These are phyloP conservation scores for Phrynosoma platyrhinos DNA, from an alignment of 2,113 vertebrate species.

Conservation along the genomic window DNA sequence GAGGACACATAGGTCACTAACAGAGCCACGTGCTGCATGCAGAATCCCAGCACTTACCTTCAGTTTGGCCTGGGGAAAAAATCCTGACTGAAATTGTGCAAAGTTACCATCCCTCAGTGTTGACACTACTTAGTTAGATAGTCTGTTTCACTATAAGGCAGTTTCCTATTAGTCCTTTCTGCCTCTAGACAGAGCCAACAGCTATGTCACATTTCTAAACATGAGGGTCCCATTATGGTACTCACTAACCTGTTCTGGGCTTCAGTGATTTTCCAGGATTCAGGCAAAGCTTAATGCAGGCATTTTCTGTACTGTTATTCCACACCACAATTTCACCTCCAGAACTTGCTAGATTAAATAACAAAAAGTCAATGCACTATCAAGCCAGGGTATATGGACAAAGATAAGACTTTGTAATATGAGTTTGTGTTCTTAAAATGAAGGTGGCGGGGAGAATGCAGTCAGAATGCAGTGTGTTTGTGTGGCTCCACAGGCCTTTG, in stretches of 20 bases:
- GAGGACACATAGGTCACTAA: neutral
- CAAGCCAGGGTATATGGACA: neutral
- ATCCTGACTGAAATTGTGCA: neutral
- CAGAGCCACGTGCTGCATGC: neutral
- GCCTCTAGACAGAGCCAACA: neutral
- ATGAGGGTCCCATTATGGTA: neutral
- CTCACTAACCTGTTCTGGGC: conserved; percentile 63
- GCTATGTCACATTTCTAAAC: neutral
- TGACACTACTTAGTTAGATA: neutral
- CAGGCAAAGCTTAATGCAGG: conserved; percentile 69
- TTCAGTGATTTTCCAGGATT: conserved; percentile 49
- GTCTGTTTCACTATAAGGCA: no score
- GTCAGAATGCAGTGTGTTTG: neutral
- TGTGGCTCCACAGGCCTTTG: neutral
- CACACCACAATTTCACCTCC: conserved; percentile 82
- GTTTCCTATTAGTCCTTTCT: neutral
- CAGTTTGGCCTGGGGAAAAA: no score
- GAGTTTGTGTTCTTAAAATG: neutral
- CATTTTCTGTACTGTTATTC: conserved; percentile 82
- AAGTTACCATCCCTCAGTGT: neutral
- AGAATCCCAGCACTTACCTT: neutral
- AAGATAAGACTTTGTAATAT: neutral
- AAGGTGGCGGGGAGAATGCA: neutral
- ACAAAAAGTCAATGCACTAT: neutral
- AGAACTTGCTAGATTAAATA: conserved; percentile 69